phyloP scores from a whole-genome alignment of 2,888 invertebrate species.

The Teleiodes luculella region DNA sequence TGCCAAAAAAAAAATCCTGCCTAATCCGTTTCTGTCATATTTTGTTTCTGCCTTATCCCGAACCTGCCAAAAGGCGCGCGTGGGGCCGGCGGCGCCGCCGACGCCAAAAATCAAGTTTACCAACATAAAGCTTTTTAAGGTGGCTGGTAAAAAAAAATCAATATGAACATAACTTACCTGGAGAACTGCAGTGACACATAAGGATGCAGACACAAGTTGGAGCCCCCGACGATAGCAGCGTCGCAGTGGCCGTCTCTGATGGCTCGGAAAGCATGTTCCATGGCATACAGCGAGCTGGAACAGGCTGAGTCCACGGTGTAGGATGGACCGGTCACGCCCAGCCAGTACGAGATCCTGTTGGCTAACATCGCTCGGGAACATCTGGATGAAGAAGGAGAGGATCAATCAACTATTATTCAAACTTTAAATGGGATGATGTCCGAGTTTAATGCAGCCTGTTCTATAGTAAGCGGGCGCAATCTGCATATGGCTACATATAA shows the following conservation, averaged over 20 bases:
- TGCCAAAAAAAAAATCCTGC: too few relatives aligned
- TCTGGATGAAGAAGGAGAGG: constrained; percentile 53
- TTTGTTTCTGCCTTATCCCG: too few relatives aligned
- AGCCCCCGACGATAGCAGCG: constrained; percentile 92
- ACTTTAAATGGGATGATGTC: too few relatives aligned
- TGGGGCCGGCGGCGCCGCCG: too few relatives aligned
- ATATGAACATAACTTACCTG: constrained; percentile 58
- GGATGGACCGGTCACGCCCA: constrained; percentile 93
- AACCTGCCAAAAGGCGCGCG: too few relatives aligned
- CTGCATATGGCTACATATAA: too few relatives aligned
- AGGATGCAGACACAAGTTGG: constrained; percentile 92
- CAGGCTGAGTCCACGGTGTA: constrained; percentile 95
- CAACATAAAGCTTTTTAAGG: too few relatives aligned
- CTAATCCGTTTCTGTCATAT: too few relatives aligned
- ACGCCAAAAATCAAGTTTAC: too few relatives aligned
- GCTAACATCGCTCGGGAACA: constrained; percentile 95
- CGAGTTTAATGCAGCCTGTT: too few relatives aligned
- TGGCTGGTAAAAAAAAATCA: not conserved
- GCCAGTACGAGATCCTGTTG: constrained; percentile 92
- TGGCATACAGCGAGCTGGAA: constrained; percentile 93
- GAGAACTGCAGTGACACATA: constrained; percentile 93
- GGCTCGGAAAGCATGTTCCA: constrained; percentile 89
- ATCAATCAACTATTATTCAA: too few relatives aligned
- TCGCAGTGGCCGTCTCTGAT: constrained; percentile 91
- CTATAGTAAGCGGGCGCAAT: too few relatives aligned